Conservation (phyloP, 2,888 invertebrate species). For the Electrophaes corylata region DNA sequence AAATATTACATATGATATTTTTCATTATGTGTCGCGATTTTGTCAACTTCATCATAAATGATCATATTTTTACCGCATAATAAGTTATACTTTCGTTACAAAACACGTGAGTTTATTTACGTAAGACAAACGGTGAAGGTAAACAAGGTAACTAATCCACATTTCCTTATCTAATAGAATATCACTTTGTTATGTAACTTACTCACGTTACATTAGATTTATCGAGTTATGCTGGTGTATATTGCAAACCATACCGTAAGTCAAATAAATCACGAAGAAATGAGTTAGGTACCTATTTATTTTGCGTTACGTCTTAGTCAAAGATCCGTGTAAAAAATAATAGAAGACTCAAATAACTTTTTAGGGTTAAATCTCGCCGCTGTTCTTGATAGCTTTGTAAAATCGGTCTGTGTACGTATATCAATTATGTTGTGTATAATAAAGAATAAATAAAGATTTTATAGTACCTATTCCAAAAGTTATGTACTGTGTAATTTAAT, state of each 20-base stretch:
- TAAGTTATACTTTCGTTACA: constrained; percentile 19
- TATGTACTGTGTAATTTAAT: too few relatives aligned
- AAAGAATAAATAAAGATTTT: too few relatives aligned
- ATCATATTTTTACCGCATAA: constrained; percentile 10
- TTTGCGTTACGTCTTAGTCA: background rate
- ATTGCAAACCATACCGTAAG: background rate
- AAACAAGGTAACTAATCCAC: constrained; percentile 17
- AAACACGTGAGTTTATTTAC: constrained; percentile 21
- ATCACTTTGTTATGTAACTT: constrained; percentile 17
- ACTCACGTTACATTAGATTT: background rate
- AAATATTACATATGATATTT: too few relatives aligned
- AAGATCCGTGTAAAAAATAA: too few relatives aligned
- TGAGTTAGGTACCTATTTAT: background rate
- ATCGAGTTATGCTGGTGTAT: background rate
- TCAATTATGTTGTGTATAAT: too few relatives aligned
- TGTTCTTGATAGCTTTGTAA: too few relatives aligned
- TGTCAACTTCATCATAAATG: background rate
- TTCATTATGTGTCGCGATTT: constrained; percentile 9
- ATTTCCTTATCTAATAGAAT: constrained; percentile 17
- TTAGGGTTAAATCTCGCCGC: too few relatives aligned
- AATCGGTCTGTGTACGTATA: too few relatives aligned
- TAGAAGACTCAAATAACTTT: too few relatives aligned
- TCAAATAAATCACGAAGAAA: background rate
- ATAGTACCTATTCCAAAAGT: too few relatives aligned
- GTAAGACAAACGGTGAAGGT: constrained; percentile 23